Evolutionary conservation across 2,113 vertebrate genomes (phyloP).

Genomic region (Hymenochirus boettgeri): DNA sequence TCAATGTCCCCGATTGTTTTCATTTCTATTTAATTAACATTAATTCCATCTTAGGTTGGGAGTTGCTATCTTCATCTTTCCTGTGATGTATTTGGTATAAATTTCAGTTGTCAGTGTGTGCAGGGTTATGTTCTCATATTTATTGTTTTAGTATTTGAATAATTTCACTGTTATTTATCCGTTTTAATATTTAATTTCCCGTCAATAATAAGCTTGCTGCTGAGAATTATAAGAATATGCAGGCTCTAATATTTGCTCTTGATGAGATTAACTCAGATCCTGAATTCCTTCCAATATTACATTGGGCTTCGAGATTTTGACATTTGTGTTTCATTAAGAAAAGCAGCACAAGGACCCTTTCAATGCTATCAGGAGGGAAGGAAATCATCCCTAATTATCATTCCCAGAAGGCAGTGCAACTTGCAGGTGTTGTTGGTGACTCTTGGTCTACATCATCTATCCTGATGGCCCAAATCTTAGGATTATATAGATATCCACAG

Average conservation of each 20-base stretch:
- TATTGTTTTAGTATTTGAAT: too few species aligned
- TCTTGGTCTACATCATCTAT: neutral
- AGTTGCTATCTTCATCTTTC: too few species aligned
- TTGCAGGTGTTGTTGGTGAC: neutral
- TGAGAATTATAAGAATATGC: conserved; percentile 3
- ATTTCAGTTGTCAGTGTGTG: too few species aligned
- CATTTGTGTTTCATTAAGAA: neutral
- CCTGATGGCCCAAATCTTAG: neutral
- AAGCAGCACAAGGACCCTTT: neutral
- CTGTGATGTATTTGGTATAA: too few species aligned
- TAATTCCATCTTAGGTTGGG: too few species aligned
- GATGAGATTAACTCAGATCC: conserved; percentile 30
- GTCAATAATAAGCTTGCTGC: neutral
- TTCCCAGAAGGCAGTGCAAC: neutral
- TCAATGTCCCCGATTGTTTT: too few species aligned
- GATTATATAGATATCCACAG: conserved; percentile 14
- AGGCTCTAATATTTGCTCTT: conserved; percentile 26
- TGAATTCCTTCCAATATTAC: conserved; percentile 8
- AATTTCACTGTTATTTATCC: too few species aligned
- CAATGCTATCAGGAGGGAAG: neutral
- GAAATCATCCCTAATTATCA: neutral
- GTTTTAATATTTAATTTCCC: too few species aligned
- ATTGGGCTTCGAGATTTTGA: conserved; percentile 22
- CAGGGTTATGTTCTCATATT: too few species aligned
- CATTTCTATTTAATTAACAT: too few species aligned